These are phyloP conservation scores for Caranx ignobilis DNA, from an alignment of 2,113 vertebrate species.

Conservation along the genomic window DNA sequence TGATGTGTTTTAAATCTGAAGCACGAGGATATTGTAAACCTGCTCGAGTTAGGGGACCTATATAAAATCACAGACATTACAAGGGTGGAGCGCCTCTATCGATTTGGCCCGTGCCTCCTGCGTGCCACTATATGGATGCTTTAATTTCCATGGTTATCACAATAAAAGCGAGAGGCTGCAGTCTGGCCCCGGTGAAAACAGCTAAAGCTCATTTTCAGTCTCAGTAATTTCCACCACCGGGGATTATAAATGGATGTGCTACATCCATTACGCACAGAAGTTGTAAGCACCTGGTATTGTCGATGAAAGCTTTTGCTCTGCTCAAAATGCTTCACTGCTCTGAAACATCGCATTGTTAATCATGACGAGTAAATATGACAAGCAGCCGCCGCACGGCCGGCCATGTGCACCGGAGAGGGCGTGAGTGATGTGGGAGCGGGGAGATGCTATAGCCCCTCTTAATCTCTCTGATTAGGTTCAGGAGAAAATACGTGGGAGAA, in stretches of 20 bases:
- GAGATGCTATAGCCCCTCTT: slow-evolving; percentile 41
- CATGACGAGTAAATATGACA: slow-evolving; percentile 58
- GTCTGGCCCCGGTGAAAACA: slow-evolving; percentile 61
- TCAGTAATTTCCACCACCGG: slow-evolving; percentile 64
- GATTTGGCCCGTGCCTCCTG: slow-evolving; percentile 28
- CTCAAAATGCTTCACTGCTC: slow-evolving; percentile 40
- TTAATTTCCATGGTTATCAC: slow-evolving; percentile 61
- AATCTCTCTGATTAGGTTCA: slow-evolving; percentile 59
- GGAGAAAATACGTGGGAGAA: slow-evolving; percentile 46
- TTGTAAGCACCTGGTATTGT: slow-evolving; percentile 35
- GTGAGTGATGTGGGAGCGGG: slow-evolving; percentile 40
- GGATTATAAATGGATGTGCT: slow-evolving; percentile 64
- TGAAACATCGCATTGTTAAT: slow-evolving; percentile 66
- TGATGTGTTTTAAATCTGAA: slow-evolving; percentile 57
- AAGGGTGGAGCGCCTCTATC: slow-evolving; percentile 44
- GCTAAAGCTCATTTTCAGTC: slow-evolving; percentile 72
- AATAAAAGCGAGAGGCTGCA: slow-evolving; percentile 55
- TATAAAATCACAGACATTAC: slow-evolving; percentile 11
- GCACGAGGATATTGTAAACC: slow-evolving; percentile 24
- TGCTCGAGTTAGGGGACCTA: slow-evolving; percentile 16
- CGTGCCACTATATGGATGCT: slow-evolving; percentile 37
- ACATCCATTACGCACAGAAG: slow-evolving; percentile 59
- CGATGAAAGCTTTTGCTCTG: slow-evolving; percentile 45
- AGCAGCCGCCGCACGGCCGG: slow-evolving; percentile 11
- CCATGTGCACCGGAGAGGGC: slow-evolving; percentile 9